Conservation (phyloP, 2,797 vertebrate species). For the Rhyacichthys aspro region DNA sequence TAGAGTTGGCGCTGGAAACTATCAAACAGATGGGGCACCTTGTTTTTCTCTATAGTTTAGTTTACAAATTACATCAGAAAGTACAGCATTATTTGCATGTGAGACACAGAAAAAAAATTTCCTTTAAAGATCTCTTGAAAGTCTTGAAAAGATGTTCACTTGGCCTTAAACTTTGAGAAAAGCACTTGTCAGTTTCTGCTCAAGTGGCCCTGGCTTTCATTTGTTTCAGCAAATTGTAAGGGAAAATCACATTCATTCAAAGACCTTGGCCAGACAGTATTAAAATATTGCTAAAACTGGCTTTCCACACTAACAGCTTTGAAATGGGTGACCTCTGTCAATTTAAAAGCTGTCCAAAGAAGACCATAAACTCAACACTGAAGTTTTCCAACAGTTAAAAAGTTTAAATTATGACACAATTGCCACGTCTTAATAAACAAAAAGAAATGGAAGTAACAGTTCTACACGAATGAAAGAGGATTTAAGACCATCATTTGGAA, state of each 20-base stretch:
- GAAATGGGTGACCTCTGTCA: conserved; percentile 68
- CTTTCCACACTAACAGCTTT: conserved; percentile 63
- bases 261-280: conserved; percentile 69
- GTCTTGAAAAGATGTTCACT: conserved; percentile 62
- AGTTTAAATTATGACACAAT: conserved; percentile 77
- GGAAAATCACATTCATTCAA: conserved; percentile 62
- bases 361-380: conserved; percentile 74
- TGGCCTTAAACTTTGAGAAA: conserved; percentile 65
- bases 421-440: conserved; percentile 75
- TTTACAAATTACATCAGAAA: conserved; percentile 63
- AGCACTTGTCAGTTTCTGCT: conserved; percentile 64
- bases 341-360: conserved; percentile 63
- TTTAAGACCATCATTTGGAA: conserved; percentile 63
- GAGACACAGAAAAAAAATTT: conserved; percentile 35
- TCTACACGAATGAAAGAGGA: conserved; percentile 63
- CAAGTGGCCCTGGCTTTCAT: conserved; percentile 65
- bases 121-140: conserved; percentile 32
- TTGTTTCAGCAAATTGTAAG: conserved; percentile 68
- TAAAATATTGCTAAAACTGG: conserved; percentile 67
- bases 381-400: conserved; percentile 72
- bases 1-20: conserved; percentile 24
- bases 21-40: conserved; percentile 68
- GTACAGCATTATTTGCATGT: conserved; percentile 41
- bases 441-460: conserved; percentile 75
- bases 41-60: conserved; percentile 63